Base-by-base conservation (phyloP, 2,797 vertebrate species). In the Tragopan temminckii region DNA sequence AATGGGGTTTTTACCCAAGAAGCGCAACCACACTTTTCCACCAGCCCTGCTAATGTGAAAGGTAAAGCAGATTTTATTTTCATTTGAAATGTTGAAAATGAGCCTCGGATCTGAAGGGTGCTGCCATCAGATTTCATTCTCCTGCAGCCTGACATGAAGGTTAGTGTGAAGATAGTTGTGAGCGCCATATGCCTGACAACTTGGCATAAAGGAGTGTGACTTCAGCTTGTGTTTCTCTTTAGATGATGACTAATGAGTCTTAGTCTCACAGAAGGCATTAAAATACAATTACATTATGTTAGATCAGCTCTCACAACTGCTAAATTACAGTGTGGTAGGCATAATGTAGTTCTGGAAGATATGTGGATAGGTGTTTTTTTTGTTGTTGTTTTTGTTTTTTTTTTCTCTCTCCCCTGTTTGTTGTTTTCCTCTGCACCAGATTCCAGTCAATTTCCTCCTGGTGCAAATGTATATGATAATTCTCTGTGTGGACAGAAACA, bases 241-340 rank as follows among this genome's bases (percentile, higher is more conserved):
- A 95, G 94, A 76, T 89, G 90, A 88, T 96, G 94, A 97, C 89
- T 97, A 92, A 97, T 84, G 91, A 96, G 42, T 74, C 95, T 91
- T 59, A 48, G 71, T 88, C 95, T 95, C 85, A 57, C 24, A 40
- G 86, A 96, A 94, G 89, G 82, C 89, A 89, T 97, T 96, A 96
- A 97, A 96, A 89, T 88, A 76, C 45, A 57, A 88, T 95, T 94
- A 91, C 18, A 77, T 95, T 96, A 89, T 86, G 83, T 96, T 93
- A 92, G 89, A 96, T 95, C 95, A 92, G 93, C 85, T 95, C 91
- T 96, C 78, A 64, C 94, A 93, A 87, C 88, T 96, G 88, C 82
- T 88, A 88, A 96, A 94, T 96, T 95, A 58, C 31, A 76, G 77
- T 68, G 80, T 45, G 50, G 67, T 52, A 83, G 87, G 58, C 90